Conservation (phyloP, 1,140 invertebrate genomes). For the Macrobrachium nipponense region DNA sequence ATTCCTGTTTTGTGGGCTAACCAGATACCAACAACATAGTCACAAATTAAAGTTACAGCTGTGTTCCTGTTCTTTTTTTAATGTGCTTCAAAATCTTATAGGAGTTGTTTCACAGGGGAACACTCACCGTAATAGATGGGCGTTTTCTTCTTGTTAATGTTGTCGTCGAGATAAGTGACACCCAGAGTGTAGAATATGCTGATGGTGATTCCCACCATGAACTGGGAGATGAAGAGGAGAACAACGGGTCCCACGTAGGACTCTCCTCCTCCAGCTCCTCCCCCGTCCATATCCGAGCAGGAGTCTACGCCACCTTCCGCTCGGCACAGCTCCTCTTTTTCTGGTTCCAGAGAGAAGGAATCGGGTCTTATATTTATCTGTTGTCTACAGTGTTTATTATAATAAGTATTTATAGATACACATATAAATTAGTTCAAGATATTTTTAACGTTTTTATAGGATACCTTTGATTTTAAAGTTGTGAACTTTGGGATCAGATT, state of each 20-base stretch:
- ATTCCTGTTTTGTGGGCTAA: too few species aligned
- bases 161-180: slow-evolving; percentile 79
- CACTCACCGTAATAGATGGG: slow-evolving; percentile 69
- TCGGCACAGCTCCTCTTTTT: slow-evolving; percentile 23
- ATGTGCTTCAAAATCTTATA: too few species aligned
- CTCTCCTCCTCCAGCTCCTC: not conserved
- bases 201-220: slow-evolving; percentile 77
- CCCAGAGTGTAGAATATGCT: slow-evolving; percentile 77
- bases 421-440: not conserved
- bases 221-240: slow-evolving; percentile 76
- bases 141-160: slow-evolving; percentile 78
- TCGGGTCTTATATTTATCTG: not conserved
- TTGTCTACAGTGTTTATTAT: not conserved
- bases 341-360: not conserved
- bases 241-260: slow-evolving; percentile 69
- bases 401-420: not conserved
- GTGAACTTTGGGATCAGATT: too few species aligned
- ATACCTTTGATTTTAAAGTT: too few species aligned
- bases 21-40: too few species aligned
- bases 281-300: too few species aligned
- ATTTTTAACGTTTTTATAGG: too few species aligned
- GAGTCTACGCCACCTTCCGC: not conserved
- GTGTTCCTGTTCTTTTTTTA: too few species aligned
- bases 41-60: too few species aligned
- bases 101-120: not conserved